phyloP scores from a whole-genome alignment of 2,113 vertebrate species.

The Perccottus glenii region DNA sequence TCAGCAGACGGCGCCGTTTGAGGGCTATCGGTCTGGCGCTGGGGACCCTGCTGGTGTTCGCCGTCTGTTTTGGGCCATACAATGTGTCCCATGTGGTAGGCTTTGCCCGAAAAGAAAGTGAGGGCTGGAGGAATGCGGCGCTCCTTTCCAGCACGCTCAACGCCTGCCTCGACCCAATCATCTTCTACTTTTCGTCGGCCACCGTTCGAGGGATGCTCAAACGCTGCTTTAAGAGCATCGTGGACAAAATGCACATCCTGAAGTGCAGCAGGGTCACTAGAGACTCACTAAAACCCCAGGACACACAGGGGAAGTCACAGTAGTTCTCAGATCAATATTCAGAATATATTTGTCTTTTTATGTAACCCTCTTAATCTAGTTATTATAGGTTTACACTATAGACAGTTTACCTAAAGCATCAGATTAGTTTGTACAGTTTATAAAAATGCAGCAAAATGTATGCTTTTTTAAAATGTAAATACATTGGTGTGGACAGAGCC shows the following conservation, averaged over 20 bases:
- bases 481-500: too few relatives aligned
- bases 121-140: slow-evolving; percentile 73
- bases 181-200: slow-evolving; percentile 81
- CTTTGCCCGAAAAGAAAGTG: slow-evolving; percentile 51
- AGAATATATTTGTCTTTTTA: too few relatives aligned
- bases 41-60: slow-evolving; percentile 81
- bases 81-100: slow-evolving; percentile 85
- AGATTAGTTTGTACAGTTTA: not conserved
- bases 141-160: slow-evolving; percentile 78
- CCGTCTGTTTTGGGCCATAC: slow-evolving; percentile 84
- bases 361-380: too few relatives aligned
- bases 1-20: slow-evolving; percentile 69
- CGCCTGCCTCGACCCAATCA: slow-evolving; percentile 81
- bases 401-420: not conserved
- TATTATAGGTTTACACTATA: too few relatives aligned
- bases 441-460: not conserved
- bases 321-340: too few relatives aligned
- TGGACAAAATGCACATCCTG: slow-evolving; percentile 67
- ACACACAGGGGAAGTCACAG: too few relatives aligned
- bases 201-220: slow-evolving; percentile 69
- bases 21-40: slow-evolving; percentile 78
- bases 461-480: too few relatives aligned
- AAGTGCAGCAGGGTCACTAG: slow-evolving; percentile 18
- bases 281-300: not conserved
- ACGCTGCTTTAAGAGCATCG: slow-evolving; percentile 54